phyloP scores from a whole-genome alignment of 2,113 vertebrate species.

The Cynoglossus semilaevis region DNA sequence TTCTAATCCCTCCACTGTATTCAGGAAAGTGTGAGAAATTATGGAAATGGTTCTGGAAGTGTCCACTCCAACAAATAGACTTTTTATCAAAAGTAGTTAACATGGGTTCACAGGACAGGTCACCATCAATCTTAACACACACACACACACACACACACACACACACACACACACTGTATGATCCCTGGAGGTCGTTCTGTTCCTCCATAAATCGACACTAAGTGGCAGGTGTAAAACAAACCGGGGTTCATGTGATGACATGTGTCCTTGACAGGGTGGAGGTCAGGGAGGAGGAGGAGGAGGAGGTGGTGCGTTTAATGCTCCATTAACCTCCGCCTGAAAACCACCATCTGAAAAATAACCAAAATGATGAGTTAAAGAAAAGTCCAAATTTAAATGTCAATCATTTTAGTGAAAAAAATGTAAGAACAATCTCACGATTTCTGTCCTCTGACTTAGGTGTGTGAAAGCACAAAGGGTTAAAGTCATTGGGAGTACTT shows the following conservation, averaged over 20 bases:
- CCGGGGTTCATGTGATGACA: slow-evolving; percentile 4
- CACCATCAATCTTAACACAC: slow-evolving; percentile 8
- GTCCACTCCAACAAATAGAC: too few relatives aligned
- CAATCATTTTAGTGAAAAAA: too few relatives aligned
- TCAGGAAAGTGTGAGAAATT: background rate
- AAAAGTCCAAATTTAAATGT: too few relatives aligned
- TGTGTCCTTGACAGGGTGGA: slow-evolving; percentile 24
- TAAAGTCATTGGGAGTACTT: too few relatives aligned
- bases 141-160: background rate
- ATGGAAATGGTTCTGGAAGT: background rate
- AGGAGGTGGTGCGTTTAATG: background rate
- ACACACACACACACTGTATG: background rate
- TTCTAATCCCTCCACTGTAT: background rate
- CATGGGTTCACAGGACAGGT: slow-evolving; percentile 13
- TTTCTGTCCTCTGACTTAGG: too few relatives aligned
- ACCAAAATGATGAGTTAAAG: too few relatives aligned
- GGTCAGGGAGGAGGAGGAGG: slow-evolving; percentile 8
- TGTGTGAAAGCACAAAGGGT: too few relatives aligned
- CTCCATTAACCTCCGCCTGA: background rate
- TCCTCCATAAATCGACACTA: slow-evolving; percentile 4
- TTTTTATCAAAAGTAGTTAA: background rate
- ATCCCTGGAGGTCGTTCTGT: slow-evolving; percentile 27
- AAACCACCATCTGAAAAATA: too few relatives aligned
- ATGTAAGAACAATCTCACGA: too few relatives aligned
- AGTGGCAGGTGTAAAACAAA: slow-evolving; percentile 37